Base-by-base conservation (phyloP, 1,140 invertebrate species). In the Pinna nobilis region DNA sequence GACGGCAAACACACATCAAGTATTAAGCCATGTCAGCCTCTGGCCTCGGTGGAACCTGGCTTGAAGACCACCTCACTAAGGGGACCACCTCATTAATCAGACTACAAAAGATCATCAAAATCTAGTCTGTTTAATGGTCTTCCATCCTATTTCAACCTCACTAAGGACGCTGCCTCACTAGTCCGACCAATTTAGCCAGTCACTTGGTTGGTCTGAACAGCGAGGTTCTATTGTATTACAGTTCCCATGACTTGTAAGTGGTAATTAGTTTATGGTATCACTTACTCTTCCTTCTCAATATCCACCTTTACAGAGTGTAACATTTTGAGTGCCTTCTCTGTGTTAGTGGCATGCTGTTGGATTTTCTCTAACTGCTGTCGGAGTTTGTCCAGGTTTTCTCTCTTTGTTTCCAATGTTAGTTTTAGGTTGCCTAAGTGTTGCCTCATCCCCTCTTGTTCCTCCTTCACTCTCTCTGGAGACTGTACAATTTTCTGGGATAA, bases 401-500 rank as follows among this genome's bases (percentile, higher is more conserved):
- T 28, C 32, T 81, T 81, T 25, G 74, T 53, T 32, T 76, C 73
- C 49, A 79, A 50, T 23, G 41, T 60, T 3, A 44, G 32, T 49
- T 76, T 79, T 23, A 82, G 67, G 30, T 65, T 50, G 15, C 53
- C 32, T 4, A 84, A 51, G 25, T 76, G 69, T 20, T 78, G 57
- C 51, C 77, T 73, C 51, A 80, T 67, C 4, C 65, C 71, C 13
- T 82, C 83, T 50, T 79, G 78, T 33, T 83, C 81, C 32, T 70
- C 77, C 50, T 65, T 76, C 0, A 83, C 76, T 47, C 76, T 79
- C 35, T 82, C 78, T 11, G 83, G 83, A 0, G 83, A 84, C 67
- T 82, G 79, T 1, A 84, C 78, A 53, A 84, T 84, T 41, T 81
- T 83, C 73, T 73, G 72, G 9, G 81, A 79, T 13, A 84, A 47